Base-by-base conservation (phyloP, 1,140 invertebrate species). In the Drosophila lacteicornis region DNA sequence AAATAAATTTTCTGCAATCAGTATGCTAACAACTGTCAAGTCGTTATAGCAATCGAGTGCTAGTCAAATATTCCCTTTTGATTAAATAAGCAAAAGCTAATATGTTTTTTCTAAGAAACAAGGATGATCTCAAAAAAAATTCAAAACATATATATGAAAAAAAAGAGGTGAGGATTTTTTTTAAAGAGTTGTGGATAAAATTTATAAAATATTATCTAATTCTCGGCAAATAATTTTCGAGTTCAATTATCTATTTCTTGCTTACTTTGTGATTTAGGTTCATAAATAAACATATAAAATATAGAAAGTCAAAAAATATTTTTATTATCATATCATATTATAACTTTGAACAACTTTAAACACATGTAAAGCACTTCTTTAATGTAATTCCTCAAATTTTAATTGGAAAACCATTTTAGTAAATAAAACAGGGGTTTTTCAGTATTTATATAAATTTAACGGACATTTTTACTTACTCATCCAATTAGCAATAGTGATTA, bases 401-500 rank as follows among this genome's bases (percentile, higher is more conserved):
- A 36, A 46, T 38, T 42, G 13, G 0, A 42, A 63, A n/a, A 30
- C 8, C 2, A 22, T 55, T 25, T n/a, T 22, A 22, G 12, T 19
- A 53, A 13, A 53, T 36, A 9, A 55, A 38, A n/a, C 9, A 1
- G 7, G 7, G 0, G 0, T 12, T 11, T 27, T 17, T 40, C 17
- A 25, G 13, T 22, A 19, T 22, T 27, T 17, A 13, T 33, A 13
- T 8, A 9, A 6, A 17, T 43, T 57, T 27, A 40, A 55, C 22
- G 33, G 33, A 2, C 13, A 3, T 40, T 56, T 68, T 71, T n/a
- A 7, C 53, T 73, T 45, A 60, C 11, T n/a, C 38, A 46, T 50
- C 38, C 68, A 50, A 60, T 73, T 74, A 30, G 22, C 15, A 50
- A 47, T 45, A 45, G 45, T 59, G 55, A 76, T 76, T 40, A 76